Conservation (phyloP, 2,888 invertebrate species). For the Dynastes hyllus region DNA sequence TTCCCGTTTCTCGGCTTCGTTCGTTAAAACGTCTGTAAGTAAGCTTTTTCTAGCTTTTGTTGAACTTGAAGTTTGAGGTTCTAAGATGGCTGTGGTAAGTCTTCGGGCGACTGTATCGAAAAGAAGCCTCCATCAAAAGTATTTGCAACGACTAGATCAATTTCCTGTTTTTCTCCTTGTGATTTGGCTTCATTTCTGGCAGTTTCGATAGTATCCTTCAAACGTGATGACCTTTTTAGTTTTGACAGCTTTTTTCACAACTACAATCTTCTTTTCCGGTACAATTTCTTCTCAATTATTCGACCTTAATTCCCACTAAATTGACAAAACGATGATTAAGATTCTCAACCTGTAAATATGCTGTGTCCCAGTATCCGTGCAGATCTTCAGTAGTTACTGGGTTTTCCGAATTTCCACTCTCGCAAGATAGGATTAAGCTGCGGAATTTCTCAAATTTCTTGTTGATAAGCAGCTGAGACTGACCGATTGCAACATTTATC, state of each 20-base stretch:
- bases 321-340: conserved; percentile 77
- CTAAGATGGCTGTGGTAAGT: background rate
- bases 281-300: conserved; percentile 74
- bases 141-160: background rate
- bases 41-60: conserved; percentile 32
- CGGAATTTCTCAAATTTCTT: conserved; percentile 88
- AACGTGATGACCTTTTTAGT: conserved; percentile 53
- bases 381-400: conserved; percentile 81
- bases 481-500: conserved; percentile 84
- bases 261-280: conserved; percentile 60
- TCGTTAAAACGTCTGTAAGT: conserved; percentile 27
- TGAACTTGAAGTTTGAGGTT: conserved; percentile 11
- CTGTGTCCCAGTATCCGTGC: conserved; percentile 92
- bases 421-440: conserved; percentile 72
- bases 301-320: conserved; percentile 69
- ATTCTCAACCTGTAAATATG: conserved; percentile 83
- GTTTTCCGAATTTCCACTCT: conserved; percentile 68
- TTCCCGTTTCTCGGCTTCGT: conserved; percentile 43
- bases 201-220: conserved; percentile 63
- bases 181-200: conserved; percentile 58
- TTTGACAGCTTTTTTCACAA: conserved; percentile 49
- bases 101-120: conserved; percentile 35
- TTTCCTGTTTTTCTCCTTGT: conserved; percentile 43
- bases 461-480: conserved; percentile 82
- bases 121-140: conserved; percentile 42